These are phyloP conservation scores for Melitaea athalia DNA, from an alignment of 2,888 invertebrate species.

Conservation along the genomic window DNA sequence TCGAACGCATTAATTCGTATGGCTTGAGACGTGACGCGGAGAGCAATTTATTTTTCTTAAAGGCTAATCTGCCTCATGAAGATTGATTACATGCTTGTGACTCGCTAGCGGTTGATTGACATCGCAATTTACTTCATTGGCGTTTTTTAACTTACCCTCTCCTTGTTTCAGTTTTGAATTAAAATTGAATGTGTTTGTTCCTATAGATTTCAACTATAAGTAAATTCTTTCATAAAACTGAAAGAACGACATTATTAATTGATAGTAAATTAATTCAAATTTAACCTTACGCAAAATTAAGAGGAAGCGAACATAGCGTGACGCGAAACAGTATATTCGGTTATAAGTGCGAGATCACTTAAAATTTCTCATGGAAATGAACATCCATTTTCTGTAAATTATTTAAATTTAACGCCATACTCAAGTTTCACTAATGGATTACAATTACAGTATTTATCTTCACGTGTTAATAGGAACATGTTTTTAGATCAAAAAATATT, in stretches of 20 bases:
- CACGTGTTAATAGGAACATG: constrained; percentile 4
- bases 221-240: too few relatives aligned
- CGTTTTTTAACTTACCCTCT: constrained; percentile 72
- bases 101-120: constrained; percentile 68
- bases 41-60: constrained; percentile 75
- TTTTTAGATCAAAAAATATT: too few relatives aligned
- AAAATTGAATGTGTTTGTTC: constrained; percentile 1
- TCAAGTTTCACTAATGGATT: constrained; percentile 28
- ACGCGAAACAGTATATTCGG: constrained; percentile 24
- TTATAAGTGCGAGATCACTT: constrained; percentile 30
- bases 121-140: constrained; percentile 75
- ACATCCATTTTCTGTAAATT: constrained; percentile 31
- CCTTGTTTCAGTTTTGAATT: constrained; percentile 32
- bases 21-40: constrained; percentile 14
- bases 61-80: constrained; percentile 66
- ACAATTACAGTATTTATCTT: constrained; percentile 23
- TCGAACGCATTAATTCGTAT: constrained; percentile 8
- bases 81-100: constrained; percentile 71
- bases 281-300: constrained; percentile 11
- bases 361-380: constrained; percentile 27
- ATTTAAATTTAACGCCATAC: constrained; percentile 34
- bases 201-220: too few relatives aligned
- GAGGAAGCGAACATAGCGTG: constrained; percentile 29
- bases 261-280: not conserved
- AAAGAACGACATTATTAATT: not conserved